Conservation (phyloP, 2,888 invertebrate genomes). For the Caenorhabditis virilis region DNA sequence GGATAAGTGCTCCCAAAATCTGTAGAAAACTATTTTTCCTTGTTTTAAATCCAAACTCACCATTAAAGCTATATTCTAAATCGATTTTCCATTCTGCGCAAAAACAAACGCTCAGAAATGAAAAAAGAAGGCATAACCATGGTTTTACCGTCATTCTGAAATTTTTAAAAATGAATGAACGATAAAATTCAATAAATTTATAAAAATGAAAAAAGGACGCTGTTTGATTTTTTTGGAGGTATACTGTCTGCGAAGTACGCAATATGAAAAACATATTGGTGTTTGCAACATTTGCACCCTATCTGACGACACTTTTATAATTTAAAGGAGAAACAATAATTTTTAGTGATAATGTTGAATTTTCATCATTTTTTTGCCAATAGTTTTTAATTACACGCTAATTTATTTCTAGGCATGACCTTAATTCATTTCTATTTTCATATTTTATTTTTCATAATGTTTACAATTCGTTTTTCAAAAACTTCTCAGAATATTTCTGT, state of each 20-base stretch:
- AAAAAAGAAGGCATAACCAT: neutral
- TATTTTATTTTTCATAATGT: conserved; percentile 8
- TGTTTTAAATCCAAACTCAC: conserved; percentile 6
- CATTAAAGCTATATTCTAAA: conserved; percentile 43
- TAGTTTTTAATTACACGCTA: too few relatives aligned
- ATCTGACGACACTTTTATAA: too few relatives aligned
- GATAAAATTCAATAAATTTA: too few relatives aligned
- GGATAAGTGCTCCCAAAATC: conserved; percentile 33
- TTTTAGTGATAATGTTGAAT: too few relatives aligned
- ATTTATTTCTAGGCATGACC: too few relatives aligned
- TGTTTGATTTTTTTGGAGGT: conserved; percentile 2
- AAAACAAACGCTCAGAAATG: neutral
- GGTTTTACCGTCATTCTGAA: conserved; percentile 13
- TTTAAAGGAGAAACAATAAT: too few relatives aligned
- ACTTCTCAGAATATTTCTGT: too few relatives aligned
- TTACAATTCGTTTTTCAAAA: neutral
- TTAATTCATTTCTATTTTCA: conserved; percentile 6
- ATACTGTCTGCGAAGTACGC: conserved; percentile 21
- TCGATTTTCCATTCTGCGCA: conserved; percentile 37
- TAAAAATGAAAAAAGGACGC: too few relatives aligned
- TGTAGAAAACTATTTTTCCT: conserved; percentile 16
- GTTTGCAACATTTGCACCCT: conserved; percentile 9
- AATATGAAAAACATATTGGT: conserved; percentile 1
- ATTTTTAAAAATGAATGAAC: conserved; percentile 4
- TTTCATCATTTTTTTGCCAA: too few relatives aligned